Evolutionary conservation across 2,888 invertebrate species (phyloP), one percentile per base, ranked within the genome.

Genomic region (Drymonia ruficornis): DNA sequence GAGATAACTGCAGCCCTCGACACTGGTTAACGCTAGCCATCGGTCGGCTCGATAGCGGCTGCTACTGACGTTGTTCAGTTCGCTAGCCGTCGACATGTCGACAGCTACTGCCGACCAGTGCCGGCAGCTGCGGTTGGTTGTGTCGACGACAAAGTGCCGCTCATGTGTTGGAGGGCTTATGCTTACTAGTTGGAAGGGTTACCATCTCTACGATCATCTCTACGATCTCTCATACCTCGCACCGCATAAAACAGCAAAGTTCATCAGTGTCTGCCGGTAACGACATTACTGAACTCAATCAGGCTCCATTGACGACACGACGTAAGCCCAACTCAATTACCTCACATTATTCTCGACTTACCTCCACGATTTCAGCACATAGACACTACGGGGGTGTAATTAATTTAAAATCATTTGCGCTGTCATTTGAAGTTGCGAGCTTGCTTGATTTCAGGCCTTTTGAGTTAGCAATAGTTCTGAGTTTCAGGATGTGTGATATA

Each of bases 201-300:
- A n/a, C n/a, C n/a, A n/a, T n/a, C n/a, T n/a, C n/a, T n/a, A 31
- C 9, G 9, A 0, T 8, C 9, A 8, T 31, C 31, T 8, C 8
- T 16, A 16, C 5, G n/a, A 8, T 42, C 59, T 59, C 73, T 51
- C 49, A 2, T 59, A 13, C 12, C 55, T 61, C 63, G 36, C 38
- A 50, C 64, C 53, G n/a, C 53, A 42, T 40, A 56, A 65, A 70
- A 77, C 71, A 75, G 70, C 77, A 87, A 86, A 87, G 87, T 89
- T 89, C 89, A 88, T 89, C 89, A 89, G 86, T 81, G 81, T 83
- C 78, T 74, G 78, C 67, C 80, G 72, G 76, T 90, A 90, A 90
- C 78, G 50, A 82, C 71, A 81, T 91, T 91, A 90, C 68, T 61
- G 80, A 84, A 83, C 89, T 89, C 90, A 90, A 90, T 91, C 90